phyloP scores from a whole-genome alignment of 2,797 vertebrate species.

The Lindbergichthys nudifrons region DNA sequence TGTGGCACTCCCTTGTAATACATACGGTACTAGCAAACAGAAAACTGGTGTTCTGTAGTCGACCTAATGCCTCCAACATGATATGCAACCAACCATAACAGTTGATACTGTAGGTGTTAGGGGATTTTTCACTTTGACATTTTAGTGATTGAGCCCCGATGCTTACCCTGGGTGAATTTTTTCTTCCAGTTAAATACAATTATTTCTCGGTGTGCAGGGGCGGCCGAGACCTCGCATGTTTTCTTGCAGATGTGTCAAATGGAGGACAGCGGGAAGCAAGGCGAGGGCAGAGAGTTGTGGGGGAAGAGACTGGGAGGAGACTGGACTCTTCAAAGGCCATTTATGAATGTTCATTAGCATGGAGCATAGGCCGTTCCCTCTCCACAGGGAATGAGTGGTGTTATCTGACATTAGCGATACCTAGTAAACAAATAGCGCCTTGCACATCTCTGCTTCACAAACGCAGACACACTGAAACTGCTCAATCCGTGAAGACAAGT shows the following conservation, averaged over 20 bases:
- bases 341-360: constrained; percentile 84
- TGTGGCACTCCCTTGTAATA: constrained; percentile 31
- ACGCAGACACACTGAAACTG: constrained; percentile 27
- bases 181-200: constrained; percentile 71
- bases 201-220: constrained; percentile 61
- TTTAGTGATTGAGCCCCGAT: constrained; percentile 62
- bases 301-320: constrained; percentile 41
- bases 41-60: constrained; percentile 54
- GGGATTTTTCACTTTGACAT: constrained; percentile 71
- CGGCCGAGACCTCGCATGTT: constrained; percentile 72
- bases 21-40: constrained; percentile 48
- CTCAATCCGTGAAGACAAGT: constrained; percentile 39
- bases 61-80: constrained; percentile 61
- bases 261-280: constrained; percentile 69
- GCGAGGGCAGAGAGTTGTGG: constrained; percentile 62
- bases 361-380: constrained; percentile 61
- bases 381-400: constrained; percentile 55
- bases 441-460: constrained; percentile 59
- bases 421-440: constrained; percentile 70
- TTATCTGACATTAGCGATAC: constrained; percentile 67
- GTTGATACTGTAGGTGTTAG: constrained; percentile 67
- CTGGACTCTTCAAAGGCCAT: constrained; percentile 63
- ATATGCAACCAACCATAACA: constrained; percentile 68
- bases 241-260: constrained; percentile 77
- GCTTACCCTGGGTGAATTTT: constrained; percentile 58